Base-by-base conservation (phyloP, 2,113 vertebrate species). In the Phyllopteryx taeniolatus region DNA sequence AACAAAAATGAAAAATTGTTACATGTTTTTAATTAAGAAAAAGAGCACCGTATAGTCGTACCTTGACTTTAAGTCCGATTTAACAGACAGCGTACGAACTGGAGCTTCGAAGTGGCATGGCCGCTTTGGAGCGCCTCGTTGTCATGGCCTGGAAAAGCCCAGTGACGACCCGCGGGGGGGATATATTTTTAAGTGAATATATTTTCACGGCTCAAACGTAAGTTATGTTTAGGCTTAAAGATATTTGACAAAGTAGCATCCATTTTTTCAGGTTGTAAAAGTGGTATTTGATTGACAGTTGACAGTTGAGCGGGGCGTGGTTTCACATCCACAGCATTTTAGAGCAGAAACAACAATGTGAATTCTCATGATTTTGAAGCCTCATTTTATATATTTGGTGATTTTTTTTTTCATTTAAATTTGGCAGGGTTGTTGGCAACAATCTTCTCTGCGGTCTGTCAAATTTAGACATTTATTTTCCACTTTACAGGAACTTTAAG, bases 401-500 rank as follows among this genome's bases (percentile, higher is more conserved):
- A 39, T 39, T 39, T 39, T 39, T 6, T 53, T 17, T 2, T 17
- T 27, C 27, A 27, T 27, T 53, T 7, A 53, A 53, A 53, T 53
- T 53, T 53, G 49, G 4, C 4, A 53, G 49, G 15, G 2, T 53
- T 19, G 3, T 15, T 6, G 1, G 17, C 6, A 15, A 17, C 14
- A 53, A 27, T 27, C 1, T 15, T 17, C 49, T 53, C 17, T 53
- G 13, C 2, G 13, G 49, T 17, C 1, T 15, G 22, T 15, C 57
- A 59, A 59, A 59, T 59, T 8, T 59, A 31, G 27, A 12, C 11
- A 59, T 13, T 31, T 5, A 14, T 59, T 31, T 5, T 59, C 27
- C 57, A 33, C 57, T 33, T 59, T 14, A 12, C 56, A 31, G 22
- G 14, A 5, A 35, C 78, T 87, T 79, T 90, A 91, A 92, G 84